A percentile compares a stretch with the other conserved stretches of the same genome.
Conservation (phyloP, 92 coral and sea anemone genomes). For the Bergia sp. region DNA sequence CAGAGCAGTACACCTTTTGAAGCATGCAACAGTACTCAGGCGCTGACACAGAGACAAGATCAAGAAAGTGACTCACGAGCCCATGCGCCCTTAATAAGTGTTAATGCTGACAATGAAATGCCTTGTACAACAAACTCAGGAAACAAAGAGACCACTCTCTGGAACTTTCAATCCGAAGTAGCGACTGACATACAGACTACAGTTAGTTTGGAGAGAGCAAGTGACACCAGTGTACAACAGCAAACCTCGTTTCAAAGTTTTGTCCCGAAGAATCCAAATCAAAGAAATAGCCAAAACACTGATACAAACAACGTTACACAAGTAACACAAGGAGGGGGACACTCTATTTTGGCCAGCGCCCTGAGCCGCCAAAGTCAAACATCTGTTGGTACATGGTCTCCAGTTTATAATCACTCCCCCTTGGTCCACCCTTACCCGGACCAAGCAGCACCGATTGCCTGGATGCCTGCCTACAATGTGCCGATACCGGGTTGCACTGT, state of each 20-base stretch:
- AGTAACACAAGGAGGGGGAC: background rate
- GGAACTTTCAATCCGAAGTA: background rate
- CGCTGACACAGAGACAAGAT: background rate
- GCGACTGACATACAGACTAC: background rate
- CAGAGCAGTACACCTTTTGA: background rate
- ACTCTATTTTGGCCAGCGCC: background rate
- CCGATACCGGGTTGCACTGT: slow-evolving; percentile 7
- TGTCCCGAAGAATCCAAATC: background rate
- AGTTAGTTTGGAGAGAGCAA: background rate
- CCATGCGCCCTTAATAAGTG: background rate
- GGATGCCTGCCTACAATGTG: background rate
- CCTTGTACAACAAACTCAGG: background rate
- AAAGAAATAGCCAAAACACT: background rate
- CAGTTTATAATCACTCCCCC: slow-evolving; percentile 7
- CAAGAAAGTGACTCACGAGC: background rate
- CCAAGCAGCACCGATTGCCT: background rate
- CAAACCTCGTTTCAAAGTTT: background rate
- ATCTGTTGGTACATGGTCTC: background rate
- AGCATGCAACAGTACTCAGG: background rate
- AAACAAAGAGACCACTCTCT: background rate
- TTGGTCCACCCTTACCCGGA: background rate
- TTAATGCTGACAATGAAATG: background rate
- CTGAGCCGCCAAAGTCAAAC: background rate
- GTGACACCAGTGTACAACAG: background rate
- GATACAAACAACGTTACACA: background rate